Evolutionary conservation across 2,888 invertebrate genomes (phyloP).

Genomic region (Ochropleura plecta): DNA sequence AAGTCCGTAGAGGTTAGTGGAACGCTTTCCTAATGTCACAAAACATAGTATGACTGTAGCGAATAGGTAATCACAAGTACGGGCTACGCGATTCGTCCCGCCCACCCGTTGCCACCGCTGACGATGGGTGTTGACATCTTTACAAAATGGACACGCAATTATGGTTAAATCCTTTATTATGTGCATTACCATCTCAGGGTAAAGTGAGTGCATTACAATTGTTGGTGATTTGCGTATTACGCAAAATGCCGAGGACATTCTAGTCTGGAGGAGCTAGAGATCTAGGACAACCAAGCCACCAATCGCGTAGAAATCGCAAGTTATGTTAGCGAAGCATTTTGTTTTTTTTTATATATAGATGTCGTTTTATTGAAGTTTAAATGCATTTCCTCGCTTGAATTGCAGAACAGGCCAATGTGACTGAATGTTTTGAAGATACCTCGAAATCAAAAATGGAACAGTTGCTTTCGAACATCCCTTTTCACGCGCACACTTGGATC

Average conservation of each 20-base stretch:
- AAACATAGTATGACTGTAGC: conserved; percentile 73
- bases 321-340: too few relatives aligned
- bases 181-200: conserved; percentile 46
- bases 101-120: conserved; percentile 54
- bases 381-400: not conserved
- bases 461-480: too few relatives aligned
- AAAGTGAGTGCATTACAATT: conserved; percentile 46
- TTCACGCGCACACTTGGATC: too few relatives aligned
- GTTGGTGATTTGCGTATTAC: conserved; percentile 50
- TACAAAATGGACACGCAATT: conserved; percentile 62
- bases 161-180: conserved; percentile 46
- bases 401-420: not conserved
- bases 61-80: conserved; percentile 74
- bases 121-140: conserved; percentile 64
- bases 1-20: conserved; percentile 79
- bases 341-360: too few relatives aligned
- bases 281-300: not conserved
- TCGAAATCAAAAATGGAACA: not conserved
- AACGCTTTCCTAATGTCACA: conserved; percentile 78
- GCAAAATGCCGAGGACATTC: conserved; percentile 23
- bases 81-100: conserved; percentile 69
- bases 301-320: not conserved
- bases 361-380: not conserved
- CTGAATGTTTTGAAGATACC: not conserved
- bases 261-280: not conserved